Evolutionary conservation across 2,888 invertebrate genomes (phyloP).

Genomic region (Agrypnus murinus): DNA sequence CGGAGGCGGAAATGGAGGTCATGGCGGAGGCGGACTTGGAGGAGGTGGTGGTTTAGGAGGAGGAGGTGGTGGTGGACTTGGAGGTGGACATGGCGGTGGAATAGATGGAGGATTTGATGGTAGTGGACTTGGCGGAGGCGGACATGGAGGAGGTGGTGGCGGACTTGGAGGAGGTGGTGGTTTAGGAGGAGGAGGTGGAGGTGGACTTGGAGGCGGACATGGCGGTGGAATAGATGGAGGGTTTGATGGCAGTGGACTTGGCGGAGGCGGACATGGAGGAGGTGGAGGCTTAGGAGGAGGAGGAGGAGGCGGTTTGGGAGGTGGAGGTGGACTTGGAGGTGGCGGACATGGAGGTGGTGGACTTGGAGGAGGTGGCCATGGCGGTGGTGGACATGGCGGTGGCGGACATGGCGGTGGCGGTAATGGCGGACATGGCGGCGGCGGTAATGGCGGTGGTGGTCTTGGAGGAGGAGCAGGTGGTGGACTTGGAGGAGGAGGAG

Average conservation of each 20-base stretch:
- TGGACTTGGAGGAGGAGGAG: too few relatives aligned
- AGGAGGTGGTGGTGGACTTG: too few relatives aligned
- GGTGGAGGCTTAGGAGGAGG: conserved; percentile 39
- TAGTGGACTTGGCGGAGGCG: neutral
- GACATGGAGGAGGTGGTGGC: neutral
- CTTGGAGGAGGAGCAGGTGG: too few relatives aligned
- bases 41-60: too few relatives aligned
- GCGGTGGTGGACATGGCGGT: conserved; percentile 13
- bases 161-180: conserved; percentile 1
- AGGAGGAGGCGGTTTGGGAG: conserved; percentile 30
- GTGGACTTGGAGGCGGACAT: too few relatives aligned
- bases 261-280: conserved; percentile 29
- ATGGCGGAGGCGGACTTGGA: conserved; percentile 17
- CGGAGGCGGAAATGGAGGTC: too few relatives aligned
- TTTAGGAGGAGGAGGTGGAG: conserved; percentile 4
- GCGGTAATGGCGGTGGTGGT: too few relatives aligned
- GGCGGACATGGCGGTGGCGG: too few relatives aligned
- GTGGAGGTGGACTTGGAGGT: conserved; percentile 21
- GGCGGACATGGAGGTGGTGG: conserved; percentile 33
- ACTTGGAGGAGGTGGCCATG: neutral
- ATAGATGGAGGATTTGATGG: conserved; percentile 1
- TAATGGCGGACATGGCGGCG: too few relatives aligned
- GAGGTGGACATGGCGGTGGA: conserved; percentile 6
- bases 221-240: too few relatives aligned
- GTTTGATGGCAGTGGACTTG: too few relatives aligned